Evolutionary conservation across 2,113 vertebrate genomes (phyloP).

Genomic region (Oreocharis arfaki): DNA sequence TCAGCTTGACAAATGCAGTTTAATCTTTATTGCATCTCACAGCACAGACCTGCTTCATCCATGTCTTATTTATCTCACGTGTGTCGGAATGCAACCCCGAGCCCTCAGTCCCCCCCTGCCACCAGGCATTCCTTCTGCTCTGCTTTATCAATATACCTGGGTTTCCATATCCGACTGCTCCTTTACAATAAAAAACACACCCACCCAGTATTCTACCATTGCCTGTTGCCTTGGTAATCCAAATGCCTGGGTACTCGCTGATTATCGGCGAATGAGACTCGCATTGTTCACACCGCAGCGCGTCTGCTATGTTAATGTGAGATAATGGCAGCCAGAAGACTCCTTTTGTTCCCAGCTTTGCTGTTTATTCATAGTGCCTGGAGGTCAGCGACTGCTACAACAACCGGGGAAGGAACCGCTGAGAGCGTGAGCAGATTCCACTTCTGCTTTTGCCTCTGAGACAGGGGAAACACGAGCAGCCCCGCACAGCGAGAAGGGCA

Average conservation of each 20-base stretch:
- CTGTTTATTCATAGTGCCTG: constrained; percentile 71
- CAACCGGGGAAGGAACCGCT: constrained; percentile 58
- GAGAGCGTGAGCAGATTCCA: constrained; percentile 62
- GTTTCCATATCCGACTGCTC: constrained; percentile 57
- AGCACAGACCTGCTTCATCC: constrained; percentile 28
- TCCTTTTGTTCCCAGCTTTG: constrained; percentile 71
- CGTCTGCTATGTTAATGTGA: constrained; percentile 70
- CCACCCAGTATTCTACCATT: constrained; percentile 66
- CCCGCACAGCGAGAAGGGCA: constrained; percentile 39
- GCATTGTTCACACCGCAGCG: constrained; percentile 67
- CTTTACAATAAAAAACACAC: constrained; percentile 67
- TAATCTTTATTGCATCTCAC: constrained; percentile 49
- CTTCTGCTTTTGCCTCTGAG: constrained; percentile 35
- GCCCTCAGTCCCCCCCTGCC: constrained; percentile 44
- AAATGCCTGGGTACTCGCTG: constrained; percentile 62
- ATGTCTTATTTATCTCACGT: constrained; percentile 31
- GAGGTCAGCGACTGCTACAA: constrained; percentile 69
- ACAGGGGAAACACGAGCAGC: constrained; percentile 10
- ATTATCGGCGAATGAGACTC: constrained; percentile 66
- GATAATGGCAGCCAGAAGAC: constrained; percentile 71
- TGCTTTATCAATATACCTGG: constrained; percentile 50
- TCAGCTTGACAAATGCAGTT: constrained; percentile 40
- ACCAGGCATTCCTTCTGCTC: constrained; percentile 43
- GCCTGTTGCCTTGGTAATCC: constrained; percentile 72
- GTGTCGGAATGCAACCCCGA: constrained; percentile 32